These are phyloP conservation scores for Drosophila hydei DNA, from an alignment of 1,140 invertebrate species.

Conservation along the genomic window DNA sequence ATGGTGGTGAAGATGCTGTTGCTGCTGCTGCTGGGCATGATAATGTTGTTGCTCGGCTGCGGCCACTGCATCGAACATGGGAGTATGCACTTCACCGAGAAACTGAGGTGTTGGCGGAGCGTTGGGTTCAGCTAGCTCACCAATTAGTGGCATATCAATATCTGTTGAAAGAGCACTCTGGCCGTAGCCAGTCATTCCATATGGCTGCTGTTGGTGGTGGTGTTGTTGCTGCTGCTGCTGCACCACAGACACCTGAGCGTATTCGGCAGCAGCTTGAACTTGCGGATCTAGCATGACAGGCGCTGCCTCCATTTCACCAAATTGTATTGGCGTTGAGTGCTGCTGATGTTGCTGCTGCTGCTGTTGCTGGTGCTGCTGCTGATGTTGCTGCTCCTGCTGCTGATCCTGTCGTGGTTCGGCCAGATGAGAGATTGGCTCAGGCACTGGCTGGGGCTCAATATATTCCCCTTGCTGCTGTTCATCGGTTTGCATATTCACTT, in stretches of 20 bases:
- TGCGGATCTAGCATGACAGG: constrained; percentile 69
- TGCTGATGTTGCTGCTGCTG: constrained; percentile 42
- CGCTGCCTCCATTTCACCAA: constrained; percentile 77
- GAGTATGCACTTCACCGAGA: constrained; percentile 78
- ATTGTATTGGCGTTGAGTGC: constrained; percentile 70
- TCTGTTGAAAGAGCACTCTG: constrained; percentile 69
- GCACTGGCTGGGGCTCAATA: constrained; percentile 25
- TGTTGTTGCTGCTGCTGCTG: constrained; percentile 65
- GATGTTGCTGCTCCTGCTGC: constrained; percentile 45
- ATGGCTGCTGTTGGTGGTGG: constrained; percentile 50
- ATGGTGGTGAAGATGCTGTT: constrained; percentile 52
- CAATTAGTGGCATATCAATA: constrained; percentile 80
- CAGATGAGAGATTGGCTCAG: constrained; percentile 41
- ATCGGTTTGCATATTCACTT: constrained; percentile 31
- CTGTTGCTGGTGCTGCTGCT: constrained; percentile 39
- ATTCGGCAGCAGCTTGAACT: constrained; percentile 57
- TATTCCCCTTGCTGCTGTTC: constrained; percentile 45
- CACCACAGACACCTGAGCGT: constrained; percentile 67
- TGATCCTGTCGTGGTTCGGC: constrained; percentile 34
- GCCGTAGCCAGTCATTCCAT: constrained; percentile 63
- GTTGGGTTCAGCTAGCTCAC: constrained; percentile 75
- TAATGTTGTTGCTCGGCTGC: constrained; percentile 81
- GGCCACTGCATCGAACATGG: constrained; percentile 80
- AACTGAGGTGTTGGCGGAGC: constrained; percentile 78
- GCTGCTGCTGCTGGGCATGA: constrained; percentile 70